A percentile compares a stretch with the other conserved stretches of the same genome.
phyloP scores from a whole-genome alignment of 2,888 invertebrate genomes.

The Meandrusa payeni region DNA sequence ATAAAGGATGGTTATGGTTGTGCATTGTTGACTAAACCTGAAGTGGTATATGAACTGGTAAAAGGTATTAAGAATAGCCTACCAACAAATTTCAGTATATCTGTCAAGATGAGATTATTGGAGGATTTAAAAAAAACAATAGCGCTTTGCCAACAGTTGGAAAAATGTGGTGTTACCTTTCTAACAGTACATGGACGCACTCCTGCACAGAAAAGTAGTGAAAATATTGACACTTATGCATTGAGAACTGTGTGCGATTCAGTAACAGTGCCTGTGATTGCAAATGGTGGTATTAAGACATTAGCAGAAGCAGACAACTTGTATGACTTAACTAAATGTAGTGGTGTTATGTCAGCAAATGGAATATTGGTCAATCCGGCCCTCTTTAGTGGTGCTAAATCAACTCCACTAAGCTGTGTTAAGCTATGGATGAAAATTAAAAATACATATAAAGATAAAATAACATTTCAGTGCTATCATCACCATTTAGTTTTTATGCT shows the following conservation, averaged over 20 bases:
- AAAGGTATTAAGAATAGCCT: conserved; percentile 87
- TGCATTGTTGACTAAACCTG: conserved; percentile 89
- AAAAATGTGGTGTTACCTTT: conserved; percentile 93
- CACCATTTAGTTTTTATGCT: conserved; percentile 98
- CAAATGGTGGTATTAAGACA: conserved; percentile 93
- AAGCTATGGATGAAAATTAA: conserved; percentile 90
- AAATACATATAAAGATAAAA: conserved; percentile 79
- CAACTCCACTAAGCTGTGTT: conserved; percentile 88
- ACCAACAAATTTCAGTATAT: conserved; percentile 89
- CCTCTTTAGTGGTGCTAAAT: conserved; percentile 86
- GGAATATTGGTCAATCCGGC: conserved; percentile 95
- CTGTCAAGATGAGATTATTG: conserved; percentile 94
- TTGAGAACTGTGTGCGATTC: conserved; percentile 86
- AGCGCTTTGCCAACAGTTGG: conserved; percentile 88
- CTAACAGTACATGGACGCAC: conserved; percentile 96
- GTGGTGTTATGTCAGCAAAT: conserved; percentile 96
- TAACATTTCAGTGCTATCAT: conserved; percentile 93
- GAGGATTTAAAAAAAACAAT: conserved; percentile 86
- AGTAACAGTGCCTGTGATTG: conserved; percentile 91
- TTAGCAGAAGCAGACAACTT: conserved; percentile 86
- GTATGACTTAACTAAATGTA: conserved; percentile 84
- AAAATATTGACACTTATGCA: conserved; percentile 85
- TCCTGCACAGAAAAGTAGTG: conserved; percentile 88
- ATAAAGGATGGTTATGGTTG: conserved; percentile 95
- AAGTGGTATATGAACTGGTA: conserved; percentile 90